Base-by-base conservation (phyloP, 2,113 vertebrate genomes). In the Sceloporus undulatus region DNA sequence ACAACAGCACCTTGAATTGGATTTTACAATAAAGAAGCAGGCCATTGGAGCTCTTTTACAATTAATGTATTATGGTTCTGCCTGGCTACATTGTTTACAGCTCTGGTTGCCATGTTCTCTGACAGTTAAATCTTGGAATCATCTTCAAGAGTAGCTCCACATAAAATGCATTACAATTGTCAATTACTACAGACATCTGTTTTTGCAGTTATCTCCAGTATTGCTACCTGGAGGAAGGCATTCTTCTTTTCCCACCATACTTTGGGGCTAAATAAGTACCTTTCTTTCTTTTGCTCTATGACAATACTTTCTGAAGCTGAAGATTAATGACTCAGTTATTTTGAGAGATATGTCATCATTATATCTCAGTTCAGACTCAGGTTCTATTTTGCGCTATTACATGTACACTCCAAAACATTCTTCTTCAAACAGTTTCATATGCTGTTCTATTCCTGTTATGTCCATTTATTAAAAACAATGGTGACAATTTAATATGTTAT, bases 401-500 rank as follows among this genome's bases (percentile, higher is more conserved):
- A 86, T 89, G 86, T 88, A 83, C 85, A 40, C 34, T 92, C 89
- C 75, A 87, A 86, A 77, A 19, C 74, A 62, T 13, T 13, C 0
- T 66, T 21, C 66, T 80, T 40, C 13, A 93, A 91, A 87, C 10
- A 4, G 82, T 71, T 76, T 94, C 95, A 86, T 80, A 68, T 87
- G 21, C 34, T 87, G 8, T 78, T 38, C 2, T 68, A 70, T 2
- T 56, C 71, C 82, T 89, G 62, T 25, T 70, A 81, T 70, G 34
- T 25, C 90, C 87, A 82, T 56, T 19, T 79, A 76, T 94, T 92
- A 90, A 71, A 8, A 93, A 85, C 70, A 94, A 81, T 92, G 82
- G 25, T 74, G 62, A 71, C 77, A 21, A 34, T 88, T 34, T 87
- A 65, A 8, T 75, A 13, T 82, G 84, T 88, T 66, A 94, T 91